A percentile compares a stretch with the other conserved stretches of the same genome.
phyloP scores from a whole-genome alignment of 2,113 vertebrate species.

The Sinosuthora webbiana region DNA sequence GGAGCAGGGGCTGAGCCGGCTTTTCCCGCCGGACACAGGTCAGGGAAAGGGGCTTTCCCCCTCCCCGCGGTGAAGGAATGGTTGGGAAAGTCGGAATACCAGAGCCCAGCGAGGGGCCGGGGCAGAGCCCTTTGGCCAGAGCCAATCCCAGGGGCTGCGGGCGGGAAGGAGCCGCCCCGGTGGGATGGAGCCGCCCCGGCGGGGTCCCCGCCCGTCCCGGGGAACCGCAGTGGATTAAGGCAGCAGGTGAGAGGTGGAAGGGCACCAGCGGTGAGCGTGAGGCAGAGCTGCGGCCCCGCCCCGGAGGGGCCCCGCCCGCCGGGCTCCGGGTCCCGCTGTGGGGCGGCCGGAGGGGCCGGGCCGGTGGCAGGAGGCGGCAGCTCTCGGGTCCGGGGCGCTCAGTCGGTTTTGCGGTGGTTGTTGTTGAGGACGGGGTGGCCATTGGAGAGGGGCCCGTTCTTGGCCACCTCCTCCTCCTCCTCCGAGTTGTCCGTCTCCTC shows the following conservation, averaged over 20 bases:
- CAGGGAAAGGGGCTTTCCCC: background rate
- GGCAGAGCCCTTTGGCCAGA: background rate
- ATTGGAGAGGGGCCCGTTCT: slow-evolving; percentile 82
- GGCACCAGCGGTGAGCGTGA: background rate
- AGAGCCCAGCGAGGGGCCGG: background rate
- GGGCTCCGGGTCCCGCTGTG: background rate
- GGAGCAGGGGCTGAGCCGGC: background rate
- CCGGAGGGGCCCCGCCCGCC: background rate
- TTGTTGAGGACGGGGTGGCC: slow-evolving; percentile 85
- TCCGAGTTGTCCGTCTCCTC: slow-evolving; percentile 91
- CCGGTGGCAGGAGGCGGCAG: background rate
- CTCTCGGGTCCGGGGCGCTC: slow-evolving; percentile 1
- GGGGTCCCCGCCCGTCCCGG: background rate
- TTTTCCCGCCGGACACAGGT: background rate
- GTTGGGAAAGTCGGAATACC: background rate
- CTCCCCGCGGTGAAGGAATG: background rate
- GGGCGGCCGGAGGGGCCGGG: background rate
- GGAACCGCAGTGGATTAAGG: slow-evolving; percentile 8
- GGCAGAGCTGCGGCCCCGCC: background rate
- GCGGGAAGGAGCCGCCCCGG: background rate
- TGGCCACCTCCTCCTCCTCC: slow-evolving; percentile 75
- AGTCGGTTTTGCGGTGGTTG: slow-evolving; percentile 85
- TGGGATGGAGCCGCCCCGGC: rapidly evolving
- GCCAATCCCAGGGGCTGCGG: rapidly evolving
- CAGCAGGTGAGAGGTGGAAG: slow-evolving; percentile 41